Evolutionary conservation across 1,140 invertebrate genomes (phyloP).

Genomic region (Rhizoglyphus robini): DNA sequence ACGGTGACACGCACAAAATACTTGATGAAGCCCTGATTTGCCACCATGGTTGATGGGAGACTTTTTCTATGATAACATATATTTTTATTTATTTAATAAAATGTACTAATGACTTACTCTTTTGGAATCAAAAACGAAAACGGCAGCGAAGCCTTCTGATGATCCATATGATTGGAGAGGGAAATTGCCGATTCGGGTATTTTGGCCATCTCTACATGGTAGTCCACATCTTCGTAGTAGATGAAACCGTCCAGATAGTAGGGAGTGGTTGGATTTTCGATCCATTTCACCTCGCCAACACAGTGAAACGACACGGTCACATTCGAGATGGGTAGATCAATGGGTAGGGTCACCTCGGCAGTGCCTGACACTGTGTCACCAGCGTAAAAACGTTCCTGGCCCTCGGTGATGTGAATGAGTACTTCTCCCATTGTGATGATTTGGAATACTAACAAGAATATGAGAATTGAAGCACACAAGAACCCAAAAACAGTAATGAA

Average conservation of each 20-base stretch:
- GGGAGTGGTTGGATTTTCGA: constrained; percentile 9
- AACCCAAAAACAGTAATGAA: too few species aligned
- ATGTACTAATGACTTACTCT: constrained; percentile 2
- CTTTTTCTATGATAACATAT: not conserved
- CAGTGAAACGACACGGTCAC: not conserved
- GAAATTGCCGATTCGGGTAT: not conserved
- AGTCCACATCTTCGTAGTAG: constrained; percentile 1
- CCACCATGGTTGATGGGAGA: constrained; percentile 6
- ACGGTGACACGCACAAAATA: constrained; percentile 1
- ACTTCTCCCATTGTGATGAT: not conserved
- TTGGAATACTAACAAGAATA: too few species aligned
- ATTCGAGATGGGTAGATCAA: not conserved
- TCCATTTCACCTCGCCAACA: constrained; percentile 13
- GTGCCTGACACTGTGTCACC: not conserved
- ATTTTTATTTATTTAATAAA: not conserved
- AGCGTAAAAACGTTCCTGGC: not conserved
- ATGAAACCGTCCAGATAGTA: constrained; percentile 7
- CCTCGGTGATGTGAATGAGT: not conserved
- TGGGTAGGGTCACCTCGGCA: not conserved
- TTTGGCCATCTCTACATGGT: not conserved
- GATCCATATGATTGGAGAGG: too few species aligned
- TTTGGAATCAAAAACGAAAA: not conserved
- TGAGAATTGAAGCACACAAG: too few species aligned
- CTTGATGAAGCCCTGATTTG: constrained; percentile 5
- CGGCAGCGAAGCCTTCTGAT: not conserved